These are phyloP conservation scores for Sitodiplosis mosellana DNA, from an alignment of 1,140 invertebrate species.

Conservation along the genomic window DNA sequence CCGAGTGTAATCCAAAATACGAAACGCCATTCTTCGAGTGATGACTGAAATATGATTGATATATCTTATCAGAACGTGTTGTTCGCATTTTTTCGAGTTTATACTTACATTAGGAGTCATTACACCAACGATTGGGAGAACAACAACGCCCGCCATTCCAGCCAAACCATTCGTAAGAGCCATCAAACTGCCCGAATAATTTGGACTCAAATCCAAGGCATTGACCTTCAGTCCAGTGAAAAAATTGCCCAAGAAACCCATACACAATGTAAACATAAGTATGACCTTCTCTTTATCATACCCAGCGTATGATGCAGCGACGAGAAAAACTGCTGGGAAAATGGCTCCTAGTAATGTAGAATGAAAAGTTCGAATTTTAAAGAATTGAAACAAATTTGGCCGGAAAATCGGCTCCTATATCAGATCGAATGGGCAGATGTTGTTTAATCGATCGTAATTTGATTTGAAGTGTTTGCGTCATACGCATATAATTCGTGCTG, in stretches of 20 bases:
- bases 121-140: slow-evolving; percentile 55
- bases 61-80: slow-evolving; percentile 7
- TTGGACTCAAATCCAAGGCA: slow-evolving; percentile 63
- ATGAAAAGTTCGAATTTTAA: not conserved
- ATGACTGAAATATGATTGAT: slow-evolving; percentile 32
- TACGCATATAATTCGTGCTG: too few relatives aligned
- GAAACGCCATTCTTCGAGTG: slow-evolving; percentile 51
- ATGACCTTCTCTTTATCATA: slow-evolving; percentile 44
- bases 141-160: slow-evolving; percentile 59
- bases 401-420: too few relatives aligned
- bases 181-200: slow-evolving; percentile 65
- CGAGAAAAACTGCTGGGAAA: slow-evolving; percentile 50
- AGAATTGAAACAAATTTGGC: too few relatives aligned
- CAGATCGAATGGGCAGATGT: too few relatives aligned
- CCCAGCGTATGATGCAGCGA: slow-evolving; percentile 61
- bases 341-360: slow-evolving; percentile 37
- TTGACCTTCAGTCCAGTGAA: slow-evolving; percentile 64
- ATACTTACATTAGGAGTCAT: slow-evolving; percentile 46
- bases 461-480: too few relatives aligned
- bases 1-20: slow-evolving; percentile 67
- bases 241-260: slow-evolving; percentile 56
- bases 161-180: slow-evolving; percentile 71
- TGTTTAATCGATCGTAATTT: too few relatives aligned
- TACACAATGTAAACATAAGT: slow-evolving; percentile 44
- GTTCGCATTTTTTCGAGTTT: too few relatives aligned